Conservation (phyloP, 2,113 vertebrate species). For the Clarias macrocephalus region DNA sequence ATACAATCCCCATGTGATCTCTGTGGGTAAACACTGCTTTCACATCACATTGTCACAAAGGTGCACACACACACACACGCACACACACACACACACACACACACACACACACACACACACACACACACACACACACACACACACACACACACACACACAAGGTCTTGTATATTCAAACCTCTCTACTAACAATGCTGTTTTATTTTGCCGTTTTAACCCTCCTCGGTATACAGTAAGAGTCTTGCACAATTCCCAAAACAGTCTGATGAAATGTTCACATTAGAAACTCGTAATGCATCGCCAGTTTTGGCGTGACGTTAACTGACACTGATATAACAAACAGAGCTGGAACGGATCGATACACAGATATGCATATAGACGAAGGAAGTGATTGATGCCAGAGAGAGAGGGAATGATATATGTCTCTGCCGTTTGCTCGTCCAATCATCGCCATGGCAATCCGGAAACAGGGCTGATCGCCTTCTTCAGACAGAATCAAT, state of each 20-base stretch:
- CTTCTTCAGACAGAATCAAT: constrained; percentile 11
- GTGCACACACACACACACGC: too few species aligned
- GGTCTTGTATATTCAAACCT: too few species aligned
- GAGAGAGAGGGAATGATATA: background rate
- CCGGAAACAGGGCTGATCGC: background rate
- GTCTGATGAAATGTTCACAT: background rate
- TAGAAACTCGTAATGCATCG: background rate
- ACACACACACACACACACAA: too few species aligned
- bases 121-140: too few species aligned
- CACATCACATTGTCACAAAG: too few species aligned
- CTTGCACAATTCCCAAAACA: background rate
- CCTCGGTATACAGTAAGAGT: too few species aligned
- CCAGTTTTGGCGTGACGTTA: background rate
- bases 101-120: too few species aligned
- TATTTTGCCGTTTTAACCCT: too few species aligned
- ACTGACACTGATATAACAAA: background rate
- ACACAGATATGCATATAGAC: background rate
- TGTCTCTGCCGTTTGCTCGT: background rate
- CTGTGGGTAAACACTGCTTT: too few species aligned
- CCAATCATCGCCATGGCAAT: background rate
- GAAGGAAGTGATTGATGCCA: background rate
- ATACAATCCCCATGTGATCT: too few species aligned
- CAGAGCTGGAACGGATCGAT: background rate
- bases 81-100: too few species aligned
- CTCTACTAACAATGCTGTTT: too few species aligned